phyloP scores from a whole-genome alignment of 2,888 invertebrate species.

The Andrena praecox region DNA sequence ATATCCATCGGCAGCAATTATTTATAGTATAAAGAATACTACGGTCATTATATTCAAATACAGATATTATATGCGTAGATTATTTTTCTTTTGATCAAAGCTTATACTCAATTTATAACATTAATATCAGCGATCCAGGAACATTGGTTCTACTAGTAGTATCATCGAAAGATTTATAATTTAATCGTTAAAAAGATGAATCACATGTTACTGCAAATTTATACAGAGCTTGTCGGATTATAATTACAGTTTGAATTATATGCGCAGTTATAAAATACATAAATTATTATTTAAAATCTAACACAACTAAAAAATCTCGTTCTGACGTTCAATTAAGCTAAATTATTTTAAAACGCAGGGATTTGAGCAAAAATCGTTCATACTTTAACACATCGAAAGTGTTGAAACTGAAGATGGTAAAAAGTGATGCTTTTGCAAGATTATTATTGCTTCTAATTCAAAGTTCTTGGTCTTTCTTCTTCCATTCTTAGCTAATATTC shows the following conservation, averaged over 20 bases:
- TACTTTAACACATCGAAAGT: conserved; percentile 5
- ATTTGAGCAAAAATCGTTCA: conserved; percentile 46
- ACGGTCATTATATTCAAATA: conserved; percentile 36
- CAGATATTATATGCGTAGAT: conserved; percentile 34
- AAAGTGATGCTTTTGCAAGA: background rate
- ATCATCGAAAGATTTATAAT: conserved; percentile 11
- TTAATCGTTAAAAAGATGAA: conserved; percentile 16
- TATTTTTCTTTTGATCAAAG: conserved; percentile 18
- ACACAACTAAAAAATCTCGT: conserved; percentile 13
- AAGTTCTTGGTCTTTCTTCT: conserved; percentile 12
- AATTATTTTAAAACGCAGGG: conserved; percentile 29
- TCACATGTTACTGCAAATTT: conserved; percentile 18
- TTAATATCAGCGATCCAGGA: conserved; percentile 59
- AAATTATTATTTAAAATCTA: conserved; percentile 33
- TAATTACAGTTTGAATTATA: conserved; percentile 36
- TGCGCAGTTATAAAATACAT: conserved; percentile 34
- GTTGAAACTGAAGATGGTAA: conserved; percentile 11
- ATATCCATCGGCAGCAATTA: conserved; percentile 22
- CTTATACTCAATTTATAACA: conserved; percentile 36
- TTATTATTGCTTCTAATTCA: conserved; percentile 14
- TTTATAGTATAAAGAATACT: conserved; percentile 22
- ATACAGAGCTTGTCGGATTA: conserved; percentile 34
- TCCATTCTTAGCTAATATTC: conserved; percentile 23
- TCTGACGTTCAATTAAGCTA: conserved; percentile 10
- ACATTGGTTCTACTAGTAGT: conserved; percentile 45